These are phyloP conservation scores for Eupeodes luniger DNA, from an alignment of 2,888 invertebrate species.

Conservation along the genomic window DNA sequence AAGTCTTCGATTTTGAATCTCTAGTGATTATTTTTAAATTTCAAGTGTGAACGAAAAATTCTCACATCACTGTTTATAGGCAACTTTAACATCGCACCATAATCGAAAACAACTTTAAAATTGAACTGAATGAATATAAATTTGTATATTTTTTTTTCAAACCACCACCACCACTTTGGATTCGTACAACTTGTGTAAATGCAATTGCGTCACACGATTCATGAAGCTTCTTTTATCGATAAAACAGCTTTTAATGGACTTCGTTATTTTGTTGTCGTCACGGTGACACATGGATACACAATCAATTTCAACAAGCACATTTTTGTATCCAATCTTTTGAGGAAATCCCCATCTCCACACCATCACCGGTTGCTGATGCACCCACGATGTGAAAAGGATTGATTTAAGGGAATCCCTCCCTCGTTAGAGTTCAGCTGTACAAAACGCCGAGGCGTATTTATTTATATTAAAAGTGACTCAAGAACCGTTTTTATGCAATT, in stretches of 20 bases:
- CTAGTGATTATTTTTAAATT: too few species aligned
- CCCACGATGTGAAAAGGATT: too few species aligned
- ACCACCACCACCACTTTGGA: slow-evolving; percentile 4
- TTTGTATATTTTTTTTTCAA: background rate
- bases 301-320: slow-evolving; percentile 5
- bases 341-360: slow-evolving; percentile 14
- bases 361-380: too few species aligned
- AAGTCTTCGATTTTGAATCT: too few species aligned
- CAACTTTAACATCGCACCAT: background rate
- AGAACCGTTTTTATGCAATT: slow-evolving; percentile 24
- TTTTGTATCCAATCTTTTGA: slow-evolving; percentile 4
- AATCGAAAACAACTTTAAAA: background rate
- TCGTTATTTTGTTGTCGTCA: slow-evolving; percentile 33
- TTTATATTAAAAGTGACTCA: slow-evolving; percentile 37
- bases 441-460: background rate
- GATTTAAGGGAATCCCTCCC: slow-evolving; percentile 26
- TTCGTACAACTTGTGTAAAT: background rate
- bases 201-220: slow-evolving; percentile 20
- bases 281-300: background rate
- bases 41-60: background rate
- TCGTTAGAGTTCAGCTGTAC: background rate
- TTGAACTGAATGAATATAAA: background rate
- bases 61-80: background rate
- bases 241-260: slow-evolving; percentile 30
- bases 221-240: slow-evolving; percentile 6